Evolutionary conservation across 1,140 invertebrate genomes (phyloP).

Genomic region (Homarus americanus): DNA sequence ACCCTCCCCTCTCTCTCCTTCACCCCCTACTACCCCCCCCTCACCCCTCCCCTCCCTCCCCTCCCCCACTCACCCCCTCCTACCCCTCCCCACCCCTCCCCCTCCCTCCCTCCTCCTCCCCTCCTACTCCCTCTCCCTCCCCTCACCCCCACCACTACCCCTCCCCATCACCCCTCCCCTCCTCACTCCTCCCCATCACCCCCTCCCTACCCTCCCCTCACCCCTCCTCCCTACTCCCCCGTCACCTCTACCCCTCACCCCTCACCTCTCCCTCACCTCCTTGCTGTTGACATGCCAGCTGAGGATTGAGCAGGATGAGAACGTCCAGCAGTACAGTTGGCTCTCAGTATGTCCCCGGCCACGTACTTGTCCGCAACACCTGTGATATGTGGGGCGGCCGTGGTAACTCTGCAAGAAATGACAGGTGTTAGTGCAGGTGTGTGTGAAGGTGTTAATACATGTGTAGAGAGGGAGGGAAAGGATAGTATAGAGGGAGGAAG

Average conservation of each 20-base stretch:
- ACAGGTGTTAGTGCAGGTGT: too few relatives aligned
- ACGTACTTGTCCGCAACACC: constrained; percentile 81
- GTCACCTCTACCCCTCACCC: background rate
- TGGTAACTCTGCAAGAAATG: constrained; percentile 66
- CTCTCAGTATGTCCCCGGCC: constrained; percentile 87
- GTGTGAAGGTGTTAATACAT: background rate
- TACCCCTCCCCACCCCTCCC: too few relatives aligned
- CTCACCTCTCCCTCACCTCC: constrained; percentile 78
- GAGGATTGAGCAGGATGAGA: constrained; percentile 89
- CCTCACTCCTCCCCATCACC: too few relatives aligned
- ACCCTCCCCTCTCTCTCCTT: too few relatives aligned
- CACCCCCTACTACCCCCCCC: too few relatives aligned
- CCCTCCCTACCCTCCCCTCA: too few relatives aligned
- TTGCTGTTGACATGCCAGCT: constrained; percentile 93
- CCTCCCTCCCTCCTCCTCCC: too few relatives aligned
- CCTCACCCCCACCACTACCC: too few relatives aligned
- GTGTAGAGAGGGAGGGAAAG: background rate
- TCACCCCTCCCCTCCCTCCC: too few relatives aligned
- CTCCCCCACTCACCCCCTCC: too few relatives aligned
- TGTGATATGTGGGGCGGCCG: constrained; percentile 57
- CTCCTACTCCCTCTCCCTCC: too few relatives aligned
- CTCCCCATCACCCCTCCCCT: too few relatives aligned
- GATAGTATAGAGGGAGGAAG: background rate
- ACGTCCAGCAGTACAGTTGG: constrained; percentile 90
- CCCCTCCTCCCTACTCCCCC: background rate